A percentile compares a stretch with the other conserved stretches of the same genome.
Conservation (phyloP, 1,140 invertebrate species). For the Wasmannia auropunctata region DNA sequence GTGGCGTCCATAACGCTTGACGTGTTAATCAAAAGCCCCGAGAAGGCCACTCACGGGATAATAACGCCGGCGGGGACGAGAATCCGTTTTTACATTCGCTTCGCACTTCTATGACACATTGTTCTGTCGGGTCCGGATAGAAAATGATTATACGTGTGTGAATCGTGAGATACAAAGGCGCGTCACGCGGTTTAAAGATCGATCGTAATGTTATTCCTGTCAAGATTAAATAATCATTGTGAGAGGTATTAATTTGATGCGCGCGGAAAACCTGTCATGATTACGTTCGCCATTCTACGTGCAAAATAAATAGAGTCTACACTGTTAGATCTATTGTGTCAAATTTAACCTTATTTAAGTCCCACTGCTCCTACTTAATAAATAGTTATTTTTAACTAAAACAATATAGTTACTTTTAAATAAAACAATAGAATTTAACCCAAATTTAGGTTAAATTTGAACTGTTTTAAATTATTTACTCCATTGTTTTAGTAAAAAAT, state of each 20-base stretch:
- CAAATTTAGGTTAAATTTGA: too few species aligned
- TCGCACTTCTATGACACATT: slow-evolving; percentile 24
- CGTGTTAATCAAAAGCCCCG: slow-evolving; percentile 47
- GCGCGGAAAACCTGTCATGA: not conserved
- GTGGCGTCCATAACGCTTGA: slow-evolving; percentile 47
- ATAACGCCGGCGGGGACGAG: not conserved
- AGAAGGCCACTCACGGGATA: slow-evolving; percentile 33
- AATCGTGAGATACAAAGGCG: slow-evolving; percentile 17
- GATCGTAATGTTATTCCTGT: slow-evolving; percentile 1
- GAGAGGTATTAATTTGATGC: not conserved
- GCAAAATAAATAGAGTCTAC: not conserved
- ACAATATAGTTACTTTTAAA: too few species aligned
- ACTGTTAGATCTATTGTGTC: too few species aligned
- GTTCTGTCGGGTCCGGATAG: slow-evolving; percentile 3
- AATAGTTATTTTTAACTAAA: too few species aligned
- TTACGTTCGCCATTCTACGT: not conserved
- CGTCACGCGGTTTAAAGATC: not conserved
- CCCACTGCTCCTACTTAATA: too few species aligned
- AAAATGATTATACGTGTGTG: slow-evolving; percentile 23
- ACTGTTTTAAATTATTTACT: too few species aligned
- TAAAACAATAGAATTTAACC: too few species aligned
- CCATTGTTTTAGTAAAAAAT: too few species aligned
- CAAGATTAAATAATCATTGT: slow-evolving; percentile 1
- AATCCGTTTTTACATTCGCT: slow-evolving; percentile 44
- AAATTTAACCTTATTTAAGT: too few species aligned